Conservation (phyloP, 2,888 invertebrate genomes). For the Onchidella celtica region DNA sequence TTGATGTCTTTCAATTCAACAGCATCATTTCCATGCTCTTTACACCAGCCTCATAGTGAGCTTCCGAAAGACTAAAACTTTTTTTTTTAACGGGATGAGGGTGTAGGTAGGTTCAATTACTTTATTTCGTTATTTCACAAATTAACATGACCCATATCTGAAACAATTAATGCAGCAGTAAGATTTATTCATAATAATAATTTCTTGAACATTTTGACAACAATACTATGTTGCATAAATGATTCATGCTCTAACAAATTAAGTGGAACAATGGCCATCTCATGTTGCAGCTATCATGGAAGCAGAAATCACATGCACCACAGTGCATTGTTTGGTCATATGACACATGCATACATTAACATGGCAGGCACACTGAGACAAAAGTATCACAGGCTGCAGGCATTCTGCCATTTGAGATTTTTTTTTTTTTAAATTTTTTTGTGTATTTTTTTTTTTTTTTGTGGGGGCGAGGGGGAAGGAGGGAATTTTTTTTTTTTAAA, state of each 20-base stretch:
- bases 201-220: constrained; percentile 30
- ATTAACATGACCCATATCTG: not conserved
- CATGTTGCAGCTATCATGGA: constrained; percentile 35
- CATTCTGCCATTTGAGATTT: constrained; percentile 29
- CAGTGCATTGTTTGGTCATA: constrained; percentile 37
- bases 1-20: constrained; percentile 2
- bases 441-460: constrained; percentile 35
- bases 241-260: not conserved
- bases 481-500: constrained; percentile 46
- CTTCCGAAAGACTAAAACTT: too few species aligned
- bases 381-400: constrained; percentile 48
- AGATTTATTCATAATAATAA: not conserved
- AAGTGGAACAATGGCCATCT: not conserved
- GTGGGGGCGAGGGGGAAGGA: too few species aligned
- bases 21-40: too few species aligned
- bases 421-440: too few species aligned
- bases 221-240: constrained; percentile 29
- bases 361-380: constrained; percentile 45
- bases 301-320: constrained; percentile 39
- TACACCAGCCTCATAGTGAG: too few species aligned
- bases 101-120: too few species aligned
- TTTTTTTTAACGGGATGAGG: too few species aligned
- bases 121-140: too few species aligned
- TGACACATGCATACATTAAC: constrained; percentile 35
- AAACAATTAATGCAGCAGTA: constrained; percentile 21